A percentile compares a stretch with the other conserved stretches of the same genome.
Evolutionary conservation across 2,113 vertebrate species (phyloP).

Genomic region (Neogobius melanostomus): DNA sequence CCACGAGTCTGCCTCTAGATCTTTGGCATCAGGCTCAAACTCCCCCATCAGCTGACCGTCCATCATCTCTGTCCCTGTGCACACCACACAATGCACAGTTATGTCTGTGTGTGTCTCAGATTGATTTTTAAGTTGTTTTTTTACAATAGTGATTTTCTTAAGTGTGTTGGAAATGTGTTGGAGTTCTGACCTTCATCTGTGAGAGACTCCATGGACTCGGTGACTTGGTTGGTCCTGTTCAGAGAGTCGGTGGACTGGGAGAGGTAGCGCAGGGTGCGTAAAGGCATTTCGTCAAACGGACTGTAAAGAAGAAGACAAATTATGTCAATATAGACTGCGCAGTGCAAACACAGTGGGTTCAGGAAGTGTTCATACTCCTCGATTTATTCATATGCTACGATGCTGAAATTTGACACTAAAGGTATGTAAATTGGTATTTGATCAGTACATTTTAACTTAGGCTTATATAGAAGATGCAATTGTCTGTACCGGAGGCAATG

Average conservation of each 20-base stretch:
- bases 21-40: conserved; percentile 87
- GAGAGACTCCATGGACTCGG: conserved; percentile 92
- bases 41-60: conserved; percentile 96
- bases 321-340: conserved; percentile 2
- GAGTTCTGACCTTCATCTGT: conserved; percentile 88
- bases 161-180: conserved; percentile 13
- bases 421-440: too few species aligned
- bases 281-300: conserved; percentile 87
- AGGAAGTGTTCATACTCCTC: too few species aligned
- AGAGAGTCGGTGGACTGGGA: conserved; percentile 96
- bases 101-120: neutral
- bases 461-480: too few species aligned
- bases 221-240: conserved; percentile 88
- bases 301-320: conserved; percentile 61
- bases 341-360: too few species aligned
- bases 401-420: too few species aligned
- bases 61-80: conserved; percentile 92
- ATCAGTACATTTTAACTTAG: too few species aligned
- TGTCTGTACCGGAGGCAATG: too few species aligned
- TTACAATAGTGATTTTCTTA: neutral
- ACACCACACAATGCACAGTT: conserved; percentile 12
- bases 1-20: conserved; percentile 94
- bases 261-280: conserved; percentile 86
- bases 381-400: too few species aligned
- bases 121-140: neutral